These are phyloP conservation scores for Laothoe populi DNA, from an alignment of 2,888 invertebrate genomes.

Conservation along the genomic window DNA sequence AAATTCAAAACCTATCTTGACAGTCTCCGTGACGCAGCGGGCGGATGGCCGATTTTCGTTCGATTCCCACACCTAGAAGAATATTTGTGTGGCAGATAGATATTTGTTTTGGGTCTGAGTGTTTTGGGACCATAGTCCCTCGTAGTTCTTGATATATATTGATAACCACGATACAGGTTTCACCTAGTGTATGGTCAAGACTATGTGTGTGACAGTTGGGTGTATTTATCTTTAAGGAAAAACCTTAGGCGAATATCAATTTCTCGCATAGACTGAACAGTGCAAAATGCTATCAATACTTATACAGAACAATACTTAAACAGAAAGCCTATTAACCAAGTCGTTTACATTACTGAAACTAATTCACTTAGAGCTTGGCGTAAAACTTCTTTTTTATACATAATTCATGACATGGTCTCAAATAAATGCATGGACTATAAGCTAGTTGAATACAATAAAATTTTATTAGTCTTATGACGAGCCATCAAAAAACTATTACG, in stretches of 20 bases:
- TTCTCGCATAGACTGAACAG: background rate
- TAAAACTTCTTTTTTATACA: background rate
- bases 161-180: no score
- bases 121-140: no score
- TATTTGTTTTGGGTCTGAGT: no score
- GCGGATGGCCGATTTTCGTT: no score
- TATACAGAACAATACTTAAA: no score
- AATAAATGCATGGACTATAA: conserved; percentile 5
- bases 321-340: background rate
- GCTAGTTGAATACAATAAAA: background rate
- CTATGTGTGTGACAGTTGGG: no score
- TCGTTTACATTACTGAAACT: background rate
- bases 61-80: no score
- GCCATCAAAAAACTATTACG: conserved; percentile 7
- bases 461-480: conserved; percentile 15
- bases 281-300: background rate
- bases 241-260: background rate
- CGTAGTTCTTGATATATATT: no score
- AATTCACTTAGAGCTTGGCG: background rate
- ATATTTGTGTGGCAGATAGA: no score
- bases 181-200: no score
- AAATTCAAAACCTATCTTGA: background rate
- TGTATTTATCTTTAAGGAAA: no score
- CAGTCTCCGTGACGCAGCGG: no score
- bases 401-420: background rate